Evolutionary conservation across 2,888 invertebrate species (phyloP), one percentile per base, ranked within the genome.

Genomic region (Pseudanteris insignis): DNA sequence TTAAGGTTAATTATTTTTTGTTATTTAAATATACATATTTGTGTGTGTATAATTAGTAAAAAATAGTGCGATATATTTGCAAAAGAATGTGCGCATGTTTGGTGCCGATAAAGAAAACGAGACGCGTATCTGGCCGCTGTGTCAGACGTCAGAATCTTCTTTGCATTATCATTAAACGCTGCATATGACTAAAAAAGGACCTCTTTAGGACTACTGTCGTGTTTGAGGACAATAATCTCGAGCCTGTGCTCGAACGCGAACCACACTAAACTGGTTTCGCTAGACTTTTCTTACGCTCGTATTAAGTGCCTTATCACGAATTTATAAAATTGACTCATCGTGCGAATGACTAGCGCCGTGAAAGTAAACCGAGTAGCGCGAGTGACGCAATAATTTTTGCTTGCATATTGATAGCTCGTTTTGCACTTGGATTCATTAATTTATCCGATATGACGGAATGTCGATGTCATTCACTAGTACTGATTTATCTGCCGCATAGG

Each of bases 271-370:
- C 61, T 36, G 57, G 62, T 62, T 57, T 54, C 46, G 34, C 44
- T 48, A 50, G 44, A 61, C 38, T 54, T 54, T 62, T 41, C 48
- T 55, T 55, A 37, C 37, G 14, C 21, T 32, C 28, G 40, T 32
- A 36, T 50, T 47, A 44, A 50, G 46, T n/a, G 37, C 30, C 46
- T 21, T 48, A 44, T 54, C 61, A 54, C 38, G 50, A 55, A 55
- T 55, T 55, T 51, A 51, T 46, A 55, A 55, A 55, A 61, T 61
- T 61, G 61, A 61, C 48, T 61, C 61, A 55, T 61, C 61, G 61
- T 24, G n/a, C 61, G 51, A 55, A 55, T 51, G 40, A 43, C 61
- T 51, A 38, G 34, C 47, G 13, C 28, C 43, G 50, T 61, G 61
- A 55, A 61, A 61, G 61, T 61, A 55, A 50, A 61, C 55, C 54